These are phyloP conservation scores for Portunus trituberculatus DNA, from an alignment of 1,140 invertebrate genomes.

Conservation along the genomic window DNA sequence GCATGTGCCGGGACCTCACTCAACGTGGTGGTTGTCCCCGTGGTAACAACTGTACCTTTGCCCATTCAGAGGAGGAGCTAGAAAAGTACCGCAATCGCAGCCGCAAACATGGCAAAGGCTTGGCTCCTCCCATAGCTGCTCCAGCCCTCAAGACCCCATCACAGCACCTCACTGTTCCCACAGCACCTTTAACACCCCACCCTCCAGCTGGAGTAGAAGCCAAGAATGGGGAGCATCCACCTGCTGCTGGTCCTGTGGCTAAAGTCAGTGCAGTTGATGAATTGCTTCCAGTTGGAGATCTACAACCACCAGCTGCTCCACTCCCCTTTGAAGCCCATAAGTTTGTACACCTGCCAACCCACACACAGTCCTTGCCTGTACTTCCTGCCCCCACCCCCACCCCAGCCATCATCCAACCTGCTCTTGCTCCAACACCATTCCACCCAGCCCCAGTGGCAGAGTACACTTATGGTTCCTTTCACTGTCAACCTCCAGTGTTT, in stretches of 20 bases:
- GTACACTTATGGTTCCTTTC: constrained; percentile 69
- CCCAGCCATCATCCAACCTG: constrained; percentile 65
- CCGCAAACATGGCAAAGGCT: constrained; percentile 71
- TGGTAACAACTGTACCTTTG: constrained; percentile 93
- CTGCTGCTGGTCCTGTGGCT: constrained; percentile 36
- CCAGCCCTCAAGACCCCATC: constrained; percentile 40
- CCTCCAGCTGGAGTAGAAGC: background rate
- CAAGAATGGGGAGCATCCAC: constrained; percentile 66
- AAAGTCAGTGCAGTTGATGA: constrained; percentile 66
- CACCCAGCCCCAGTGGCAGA: constrained; percentile 68
- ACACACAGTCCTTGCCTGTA: constrained; percentile 65
- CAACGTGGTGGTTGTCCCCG: constrained; percentile 90
- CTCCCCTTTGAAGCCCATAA: constrained; percentile 62
- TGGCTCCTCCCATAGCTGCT: constrained; percentile 50
- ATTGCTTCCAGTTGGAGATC: constrained; percentile 46
- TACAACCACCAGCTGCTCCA: constrained; percentile 52
- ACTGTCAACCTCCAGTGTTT: constrained; percentile 69
- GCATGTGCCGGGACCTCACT: constrained; percentile 92
- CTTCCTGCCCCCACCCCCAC: constrained; percentile 69
- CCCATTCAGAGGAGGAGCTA: constrained; percentile 94
- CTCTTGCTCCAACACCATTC: constrained; percentile 71
- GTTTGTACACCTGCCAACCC: constrained; percentile 65
- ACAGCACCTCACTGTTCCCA: constrained; percentile 37
- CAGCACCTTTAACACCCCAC: constrained; percentile 40
- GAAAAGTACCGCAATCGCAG: constrained; percentile 81